These are phyloP conservation scores for Ciconia stormi DNA, from an alignment of 2,113 vertebrate species.

Conservation along the genomic window DNA sequence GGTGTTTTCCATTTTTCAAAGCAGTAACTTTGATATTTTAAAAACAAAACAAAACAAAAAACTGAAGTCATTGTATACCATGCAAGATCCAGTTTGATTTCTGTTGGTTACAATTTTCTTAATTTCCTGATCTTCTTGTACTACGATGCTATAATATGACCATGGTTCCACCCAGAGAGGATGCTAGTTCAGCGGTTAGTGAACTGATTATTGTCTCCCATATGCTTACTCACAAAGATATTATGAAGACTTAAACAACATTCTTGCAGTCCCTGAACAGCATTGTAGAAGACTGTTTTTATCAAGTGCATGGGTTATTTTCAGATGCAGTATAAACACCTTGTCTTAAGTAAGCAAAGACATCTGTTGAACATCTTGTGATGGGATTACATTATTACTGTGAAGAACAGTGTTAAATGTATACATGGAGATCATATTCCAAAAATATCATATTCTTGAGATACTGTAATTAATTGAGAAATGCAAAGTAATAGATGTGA, in stretches of 20 bases:
- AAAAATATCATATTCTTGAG: not conserved
- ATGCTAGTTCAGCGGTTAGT: not conserved
- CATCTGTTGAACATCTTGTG: conserved; percentile 13
- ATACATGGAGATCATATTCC: not conserved
- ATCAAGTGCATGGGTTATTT: not conserved
- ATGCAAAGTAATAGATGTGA: not conserved
- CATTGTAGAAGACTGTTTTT: not conserved
- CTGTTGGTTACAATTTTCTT: not conserved
- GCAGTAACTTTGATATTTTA: not conserved
- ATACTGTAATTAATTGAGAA: conserved; percentile 46
- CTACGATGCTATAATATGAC: not conserved
- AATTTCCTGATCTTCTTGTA: not conserved
- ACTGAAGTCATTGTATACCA: not conserved
- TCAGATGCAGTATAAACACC: not conserved
- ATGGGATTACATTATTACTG: not conserved
- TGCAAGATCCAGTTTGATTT: not conserved
- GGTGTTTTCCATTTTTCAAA: not conserved
- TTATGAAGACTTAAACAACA: not conserved
- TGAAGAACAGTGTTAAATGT: not conserved
- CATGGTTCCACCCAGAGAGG: not conserved
- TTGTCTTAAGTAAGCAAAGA: conserved; percentile 42
- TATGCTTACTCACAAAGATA: not conserved
- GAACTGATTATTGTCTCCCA: not conserved
- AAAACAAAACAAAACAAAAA: not conserved
- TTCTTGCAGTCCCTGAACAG: not conserved